Evolutionary conservation across 2,888 invertebrate genomes (phyloP).

Genomic region (Metopia argyrocephala): DNA sequence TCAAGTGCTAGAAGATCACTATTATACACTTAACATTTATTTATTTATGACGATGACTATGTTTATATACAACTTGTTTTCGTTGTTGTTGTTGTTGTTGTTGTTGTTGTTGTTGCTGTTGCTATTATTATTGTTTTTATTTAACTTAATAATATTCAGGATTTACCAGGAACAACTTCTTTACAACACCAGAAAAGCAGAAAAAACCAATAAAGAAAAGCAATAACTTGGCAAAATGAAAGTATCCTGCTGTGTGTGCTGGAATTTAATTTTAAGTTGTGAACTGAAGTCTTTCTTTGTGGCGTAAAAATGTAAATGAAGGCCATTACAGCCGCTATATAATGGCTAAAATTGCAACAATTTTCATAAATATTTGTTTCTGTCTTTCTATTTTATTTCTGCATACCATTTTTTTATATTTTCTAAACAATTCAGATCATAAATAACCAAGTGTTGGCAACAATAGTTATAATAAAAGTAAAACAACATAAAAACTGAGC

Average conservation of each 20-base stretch:
- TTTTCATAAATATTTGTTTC: background rate
- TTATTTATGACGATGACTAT: slow-evolving; percentile 23
- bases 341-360: slow-evolving; percentile 36
- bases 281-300: background rate
- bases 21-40: slow-evolving; percentile 54
- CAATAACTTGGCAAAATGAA: slow-evolving; percentile 50
- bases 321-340: background rate
- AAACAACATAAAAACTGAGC: background rate
- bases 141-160: slow-evolving; percentile 54
- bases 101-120: background rate
- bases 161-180: slow-evolving; percentile 21
- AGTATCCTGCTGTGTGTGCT: slow-evolving; percentile 44
- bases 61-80: too few species aligned
- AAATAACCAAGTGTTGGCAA: slow-evolving; percentile 58
- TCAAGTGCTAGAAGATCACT: slow-evolving; percentile 71
- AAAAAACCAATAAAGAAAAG: slow-evolving; percentile 30
- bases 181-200: background rate
- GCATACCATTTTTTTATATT: slow-evolving; percentile 44
- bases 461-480: slow-evolving; percentile 15
- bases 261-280: background rate
- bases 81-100: background rate
- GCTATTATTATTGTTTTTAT: background rate
- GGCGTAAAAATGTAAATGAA: background rate
- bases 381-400: background rate
- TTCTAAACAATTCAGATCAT: slow-evolving; percentile 43